phyloP scores from a whole-genome alignment of 2,113 vertebrate species.

The Monopterus albus region DNA sequence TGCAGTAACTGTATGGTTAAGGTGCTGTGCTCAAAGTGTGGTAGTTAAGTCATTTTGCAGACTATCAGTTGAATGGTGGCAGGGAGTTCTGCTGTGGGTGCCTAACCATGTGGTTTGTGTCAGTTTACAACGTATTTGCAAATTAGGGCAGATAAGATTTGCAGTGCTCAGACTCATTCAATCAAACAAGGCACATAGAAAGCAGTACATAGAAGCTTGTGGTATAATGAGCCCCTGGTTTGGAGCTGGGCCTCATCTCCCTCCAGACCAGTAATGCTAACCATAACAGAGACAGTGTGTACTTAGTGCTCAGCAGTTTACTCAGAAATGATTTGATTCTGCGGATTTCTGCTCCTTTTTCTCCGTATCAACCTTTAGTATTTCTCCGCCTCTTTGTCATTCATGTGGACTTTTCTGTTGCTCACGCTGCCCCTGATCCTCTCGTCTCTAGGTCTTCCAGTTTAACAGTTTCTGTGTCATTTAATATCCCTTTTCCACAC shows the following conservation, averaged over 20 bases:
- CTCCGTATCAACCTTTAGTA: not conserved
- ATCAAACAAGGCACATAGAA: slow-evolving; percentile 54
- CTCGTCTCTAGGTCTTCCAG: no score
- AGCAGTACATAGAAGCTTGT: slow-evolving; percentile 21
- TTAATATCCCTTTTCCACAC: no score
- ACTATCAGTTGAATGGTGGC: slow-evolving; percentile 38
- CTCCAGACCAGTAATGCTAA: slow-evolving; percentile 50
- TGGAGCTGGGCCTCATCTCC: slow-evolving; percentile 30
- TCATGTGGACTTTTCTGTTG: no score
- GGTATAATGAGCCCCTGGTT: slow-evolving; percentile 49
- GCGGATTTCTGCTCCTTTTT: slow-evolving; percentile 16
- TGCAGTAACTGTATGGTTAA: slow-evolving; percentile 31
- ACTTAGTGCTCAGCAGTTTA: slow-evolving; percentile 28
- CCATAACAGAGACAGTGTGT: slow-evolving; percentile 48
- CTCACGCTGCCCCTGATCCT: no score
- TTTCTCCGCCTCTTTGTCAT: no score
- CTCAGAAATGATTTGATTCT: slow-evolving; percentile 26
- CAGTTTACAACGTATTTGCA: slow-evolving; percentile 42
- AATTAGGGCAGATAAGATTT: slow-evolving; percentile 61
- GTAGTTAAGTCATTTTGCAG: slow-evolving; percentile 47
- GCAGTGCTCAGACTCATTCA: slow-evolving; percentile 34
- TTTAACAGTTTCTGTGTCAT: no score
- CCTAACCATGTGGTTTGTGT: slow-evolving; percentile 45
- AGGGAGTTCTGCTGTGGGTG: slow-evolving; percentile 30
- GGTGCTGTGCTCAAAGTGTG: slow-evolving; percentile 46